Evolutionary conservation across 2,797 vertebrate species (phyloP), one percentile per base, ranked within the genome.

Genomic region (Aeoliscus strigatus): DNA sequence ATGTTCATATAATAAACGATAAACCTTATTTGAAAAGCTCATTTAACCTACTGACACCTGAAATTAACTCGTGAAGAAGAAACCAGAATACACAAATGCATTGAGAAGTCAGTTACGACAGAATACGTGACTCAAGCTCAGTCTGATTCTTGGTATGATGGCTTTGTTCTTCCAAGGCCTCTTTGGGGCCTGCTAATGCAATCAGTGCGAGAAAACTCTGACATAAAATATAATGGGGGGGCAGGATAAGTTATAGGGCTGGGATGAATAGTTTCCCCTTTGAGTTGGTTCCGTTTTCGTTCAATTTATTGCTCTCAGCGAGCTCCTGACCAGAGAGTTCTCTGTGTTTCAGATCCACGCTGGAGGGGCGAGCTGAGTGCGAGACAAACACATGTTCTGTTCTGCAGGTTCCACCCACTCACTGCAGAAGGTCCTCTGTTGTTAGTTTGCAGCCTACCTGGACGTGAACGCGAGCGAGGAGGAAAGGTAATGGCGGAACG

Each of bases 201-300:
- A 88, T 87, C 81, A 88, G 66, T n/a, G 58, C 24, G 35, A 60
- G 67, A 77, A 70, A 64, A 39, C 76, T 70, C 8, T 17, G 72
- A 80, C 81, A 75, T 84, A 84, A 85, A 87, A 83, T 75, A 83
- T 84, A 83, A 84, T 74, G 50, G 74, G 62, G 56, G 65, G 65
- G 57, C 57, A 60, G 60, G 71, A 61, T 79, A 80, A 84, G 75
- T 85, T 84, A 86, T 82, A 59, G 78, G 56, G 58, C 70, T 64
- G 68, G 69, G 81, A 83, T 78, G 76, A 82, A 83, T 67, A 74
- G 75, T 80, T 83, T 85, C 76, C 81, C 79, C 70, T 81, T 83
- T 81, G 71, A 84, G 81, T 70, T 73, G 77, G 77, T 87, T 86
- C 82, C 62, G 74, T 83, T 82, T 83, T 76, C 28, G 12, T 77